Evolutionary conservation across 2,888 invertebrate genomes (phyloP).

Genomic region (Coenonympha glycerion): DNA sequence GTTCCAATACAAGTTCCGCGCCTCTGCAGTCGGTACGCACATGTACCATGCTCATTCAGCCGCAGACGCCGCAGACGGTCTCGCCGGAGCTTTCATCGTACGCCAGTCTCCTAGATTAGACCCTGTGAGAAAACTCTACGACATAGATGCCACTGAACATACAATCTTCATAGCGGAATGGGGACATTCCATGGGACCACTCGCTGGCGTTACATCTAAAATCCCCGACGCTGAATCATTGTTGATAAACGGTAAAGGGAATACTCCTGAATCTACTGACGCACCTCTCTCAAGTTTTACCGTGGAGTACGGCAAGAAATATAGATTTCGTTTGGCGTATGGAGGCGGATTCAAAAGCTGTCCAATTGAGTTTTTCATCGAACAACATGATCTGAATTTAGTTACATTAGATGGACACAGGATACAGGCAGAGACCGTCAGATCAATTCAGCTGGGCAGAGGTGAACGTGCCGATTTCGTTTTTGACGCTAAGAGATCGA

Average conservation of each 20-base stretch:
- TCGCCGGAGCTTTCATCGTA: conserved; percentile 83
- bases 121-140: conserved; percentile 78
- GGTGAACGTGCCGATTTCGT: conserved; percentile 87
- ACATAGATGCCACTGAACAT: conserved; percentile 82
- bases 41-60: conserved; percentile 85
- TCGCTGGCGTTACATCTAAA: conserved; percentile 59
- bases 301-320: conserved; percentile 76
- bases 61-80: conserved; percentile 80
- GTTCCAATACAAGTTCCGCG: conserved; percentile 86
- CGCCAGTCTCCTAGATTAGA: conserved; percentile 79
- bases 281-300: conserved; percentile 66
- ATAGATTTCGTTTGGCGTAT: conserved; percentile 81
- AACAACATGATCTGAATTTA: conserved; percentile 78
- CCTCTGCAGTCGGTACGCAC: conserved; percentile 82
- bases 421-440: conserved; percentile 75
- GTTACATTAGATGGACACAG: conserved; percentile 83
- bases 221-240: conserved; percentile 69
- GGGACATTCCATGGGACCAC: conserved; percentile 75
- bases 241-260: conserved; percentile 79
- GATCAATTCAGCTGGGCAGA: conserved; percentile 76
- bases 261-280: conserved; percentile 56
- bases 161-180: conserved; percentile 83
- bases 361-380: conserved; percentile 79
- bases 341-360: conserved; percentile 81
- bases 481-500: conserved; percentile 76